A percentile compares a stretch with the other conserved stretches of the same genome.
Evolutionary conservation across 2,113 vertebrate species (phyloP).

Genomic region (Phrynosoma platyrhinos): DNA sequence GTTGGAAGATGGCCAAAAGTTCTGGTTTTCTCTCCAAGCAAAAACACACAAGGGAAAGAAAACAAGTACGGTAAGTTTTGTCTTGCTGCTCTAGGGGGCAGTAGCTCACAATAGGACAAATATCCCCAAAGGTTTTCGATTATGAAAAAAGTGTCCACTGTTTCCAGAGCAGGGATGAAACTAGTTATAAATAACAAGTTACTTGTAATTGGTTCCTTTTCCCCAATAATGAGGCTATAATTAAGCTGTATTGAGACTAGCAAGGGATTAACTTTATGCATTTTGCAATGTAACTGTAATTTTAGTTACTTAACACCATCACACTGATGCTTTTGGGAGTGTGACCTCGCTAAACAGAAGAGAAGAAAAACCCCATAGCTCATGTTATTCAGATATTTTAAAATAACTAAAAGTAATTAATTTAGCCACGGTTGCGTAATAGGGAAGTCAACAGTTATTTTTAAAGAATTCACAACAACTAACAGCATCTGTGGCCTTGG

Average conservation of each 20-base stretch:
- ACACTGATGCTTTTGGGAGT: too few relatives aligned
- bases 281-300: background rate
- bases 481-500: too few relatives aligned
- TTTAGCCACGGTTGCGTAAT: too few relatives aligned
- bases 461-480: too few relatives aligned
- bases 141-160: background rate
- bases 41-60: background rate
- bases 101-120: constrained; percentile 43
- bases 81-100: constrained; percentile 70
- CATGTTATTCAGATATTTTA: too few relatives aligned
- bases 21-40: background rate
- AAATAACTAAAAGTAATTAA: too few relatives aligned
- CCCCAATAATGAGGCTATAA: background rate
- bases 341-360: background rate
- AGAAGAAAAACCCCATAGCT: background rate
- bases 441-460: too few relatives aligned
- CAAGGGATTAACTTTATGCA: background rate
- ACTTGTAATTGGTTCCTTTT: background rate
- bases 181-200: background rate
- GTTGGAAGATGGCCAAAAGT: background rate
- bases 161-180: background rate
- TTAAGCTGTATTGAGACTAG: background rate
- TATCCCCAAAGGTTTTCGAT: accelerated
- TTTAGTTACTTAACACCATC: background rate
- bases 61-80: accelerated